Conservation (phyloP, 2,113 vertebrate genomes). For the Okapia johnstoni region DNA sequence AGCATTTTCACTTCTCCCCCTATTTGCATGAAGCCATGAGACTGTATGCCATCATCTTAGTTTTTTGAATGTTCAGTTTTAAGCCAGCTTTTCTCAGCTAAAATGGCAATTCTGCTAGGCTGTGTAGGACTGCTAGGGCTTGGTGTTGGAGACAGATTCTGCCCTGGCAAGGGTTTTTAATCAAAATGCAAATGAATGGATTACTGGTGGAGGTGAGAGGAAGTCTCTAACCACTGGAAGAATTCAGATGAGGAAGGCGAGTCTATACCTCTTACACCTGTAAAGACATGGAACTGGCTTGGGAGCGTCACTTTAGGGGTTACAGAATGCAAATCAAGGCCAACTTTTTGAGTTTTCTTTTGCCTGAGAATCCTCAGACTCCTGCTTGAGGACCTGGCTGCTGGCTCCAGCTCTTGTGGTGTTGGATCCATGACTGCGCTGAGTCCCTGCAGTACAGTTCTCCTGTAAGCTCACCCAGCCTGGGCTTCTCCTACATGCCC, state of each 20-base stretch:
- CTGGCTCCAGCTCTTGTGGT: neutral
- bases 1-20: neutral
- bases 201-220: neutral
- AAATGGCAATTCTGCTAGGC: neutral
- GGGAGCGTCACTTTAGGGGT: too few species aligned
- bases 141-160: accelerated
- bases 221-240: too few species aligned
- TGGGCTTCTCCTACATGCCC: too few species aligned
- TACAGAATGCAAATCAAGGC: neutral
- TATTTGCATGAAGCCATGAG: neutral
- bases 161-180: too few species aligned
- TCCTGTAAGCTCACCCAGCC: too few species aligned
- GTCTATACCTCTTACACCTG: neutral
- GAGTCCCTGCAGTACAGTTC: accelerated
- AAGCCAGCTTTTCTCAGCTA: neutral
- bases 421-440: too few species aligned
- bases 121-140: neutral
- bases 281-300: neutral
- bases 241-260: neutral
- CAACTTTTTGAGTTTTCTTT: neutral
- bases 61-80: neutral
- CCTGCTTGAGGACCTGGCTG: neutral
- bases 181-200: accelerated
- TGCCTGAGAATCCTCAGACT: neutral
- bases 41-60: neutral